Evolutionary conservation across 2,888 invertebrate genomes (phyloP).

Genomic region (Tiphia femorata): DNA sequence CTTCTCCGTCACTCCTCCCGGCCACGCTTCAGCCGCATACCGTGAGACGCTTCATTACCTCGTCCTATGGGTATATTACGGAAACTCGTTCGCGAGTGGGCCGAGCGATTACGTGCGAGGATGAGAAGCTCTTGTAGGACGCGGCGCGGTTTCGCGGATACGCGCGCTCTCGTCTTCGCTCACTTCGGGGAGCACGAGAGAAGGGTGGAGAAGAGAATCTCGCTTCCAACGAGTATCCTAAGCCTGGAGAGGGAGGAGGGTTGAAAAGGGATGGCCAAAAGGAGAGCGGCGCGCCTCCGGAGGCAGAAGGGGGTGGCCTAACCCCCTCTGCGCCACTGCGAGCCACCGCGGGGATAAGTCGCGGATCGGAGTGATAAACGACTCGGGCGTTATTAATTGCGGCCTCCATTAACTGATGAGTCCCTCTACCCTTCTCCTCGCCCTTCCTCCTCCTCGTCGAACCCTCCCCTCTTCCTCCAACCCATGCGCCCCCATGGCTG

Average conservation of each 20-base stretch:
- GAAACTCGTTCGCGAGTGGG: slow-evolving; percentile 24
- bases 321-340: slow-evolving; percentile 29
- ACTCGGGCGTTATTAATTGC: slow-evolving; percentile 58
- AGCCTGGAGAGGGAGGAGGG: too few species aligned
- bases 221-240: too few species aligned
- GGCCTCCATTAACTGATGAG: slow-evolving; percentile 58
- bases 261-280: too few species aligned
- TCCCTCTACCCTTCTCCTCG: slow-evolving; percentile 34
- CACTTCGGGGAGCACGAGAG: background rate
- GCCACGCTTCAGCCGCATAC: background rate
- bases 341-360: slow-evolving; percentile 51
- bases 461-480: slow-evolving; percentile 5
- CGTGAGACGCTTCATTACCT: slow-evolving; percentile 17
- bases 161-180: too few species aligned
- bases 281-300: slow-evolving; percentile 13
- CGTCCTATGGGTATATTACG: slow-evolving; percentile 37
- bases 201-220: background rate
- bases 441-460: slow-evolving; percentile 11
- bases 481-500: too few species aligned
- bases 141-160: too few species aligned
- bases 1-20: background rate
- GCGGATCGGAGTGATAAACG: slow-evolving; percentile 59
- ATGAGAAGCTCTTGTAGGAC: too few species aligned
- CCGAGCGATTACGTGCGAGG: too few species aligned
- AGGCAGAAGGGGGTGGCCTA: slow-evolving; percentile 15